phyloP scores from a whole-genome alignment of 2,113 vertebrate genomes.

The Hippopotamus amphibius region DNA sequence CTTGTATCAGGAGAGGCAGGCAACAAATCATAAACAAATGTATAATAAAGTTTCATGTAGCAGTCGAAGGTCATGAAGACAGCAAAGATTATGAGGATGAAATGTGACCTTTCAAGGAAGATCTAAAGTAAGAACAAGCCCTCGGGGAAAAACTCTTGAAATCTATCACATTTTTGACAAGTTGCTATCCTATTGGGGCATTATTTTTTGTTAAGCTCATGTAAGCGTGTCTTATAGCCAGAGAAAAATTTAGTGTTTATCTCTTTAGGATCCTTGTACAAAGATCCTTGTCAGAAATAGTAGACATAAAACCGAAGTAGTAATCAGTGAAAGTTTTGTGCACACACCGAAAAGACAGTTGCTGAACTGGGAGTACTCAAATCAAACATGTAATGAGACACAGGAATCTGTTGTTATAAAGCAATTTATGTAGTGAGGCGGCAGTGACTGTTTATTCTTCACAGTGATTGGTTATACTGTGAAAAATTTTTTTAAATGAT shows the following conservation, averaged over 20 bases:
- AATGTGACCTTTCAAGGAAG: not conserved
- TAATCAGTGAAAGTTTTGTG: not conserved
- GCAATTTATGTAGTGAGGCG: not conserved
- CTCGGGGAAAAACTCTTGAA: not conserved
- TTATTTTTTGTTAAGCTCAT: not conserved
- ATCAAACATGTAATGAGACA: not conserved
- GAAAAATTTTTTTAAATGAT: not conserved
- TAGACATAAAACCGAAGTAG: not conserved
- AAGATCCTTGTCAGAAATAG: not conserved
- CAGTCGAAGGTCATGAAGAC: not conserved
- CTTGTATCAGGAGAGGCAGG: not conserved
- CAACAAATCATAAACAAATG: not conserved
- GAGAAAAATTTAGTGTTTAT: not conserved
- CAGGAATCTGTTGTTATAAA: not conserved
- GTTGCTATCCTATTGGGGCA: not conserved
- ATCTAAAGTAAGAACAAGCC: not conserved
- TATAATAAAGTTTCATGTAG: not conserved
- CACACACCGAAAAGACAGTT: not conserved
- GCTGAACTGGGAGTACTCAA: not conserved
- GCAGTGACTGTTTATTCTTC: not conserved
- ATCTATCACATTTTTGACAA: not conserved
- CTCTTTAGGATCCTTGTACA: not conserved
- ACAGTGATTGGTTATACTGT: not conserved
- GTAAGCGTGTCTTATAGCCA: not conserved
- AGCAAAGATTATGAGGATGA: not conserved